phyloP scores from a whole-genome alignment of 37 sponge, comb jelly and placozoan species.

The Bolinopsis microptera region DNA sequence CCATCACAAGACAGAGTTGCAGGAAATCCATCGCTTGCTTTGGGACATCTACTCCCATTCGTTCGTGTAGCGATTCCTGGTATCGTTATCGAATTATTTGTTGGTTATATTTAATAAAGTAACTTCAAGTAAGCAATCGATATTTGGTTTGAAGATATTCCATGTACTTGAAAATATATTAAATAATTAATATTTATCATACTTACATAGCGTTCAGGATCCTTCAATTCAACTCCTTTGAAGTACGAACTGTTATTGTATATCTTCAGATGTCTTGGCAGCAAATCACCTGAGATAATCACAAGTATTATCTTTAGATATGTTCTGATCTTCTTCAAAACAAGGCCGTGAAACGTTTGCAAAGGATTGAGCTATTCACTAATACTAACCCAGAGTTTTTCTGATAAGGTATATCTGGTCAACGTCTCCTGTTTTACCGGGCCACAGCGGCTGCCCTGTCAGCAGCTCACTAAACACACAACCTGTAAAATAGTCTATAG shows the following conservation, averaged over 20 bases:
- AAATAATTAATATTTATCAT: not conserved
- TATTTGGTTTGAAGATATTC: too few species aligned
- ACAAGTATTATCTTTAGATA: too few species aligned
- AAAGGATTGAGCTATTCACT: too few species aligned
- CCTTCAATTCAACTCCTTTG: slow-evolving; percentile 79
- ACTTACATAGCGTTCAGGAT: slow-evolving; percentile 73
- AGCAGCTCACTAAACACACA: slow-evolving; percentile 96
- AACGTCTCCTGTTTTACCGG: slow-evolving; percentile 86
- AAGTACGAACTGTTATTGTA: slow-evolving; percentile 84
- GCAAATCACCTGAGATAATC: slow-evolving; percentile 81
- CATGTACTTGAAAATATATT: too few species aligned
- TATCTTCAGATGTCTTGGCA: slow-evolving; percentile 82
- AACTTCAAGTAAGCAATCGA: not conserved
- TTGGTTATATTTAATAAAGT: not conserved
- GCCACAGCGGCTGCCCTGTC: slow-evolving; percentile 89
- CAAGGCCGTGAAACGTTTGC: too few species aligned
- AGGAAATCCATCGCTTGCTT: not conserved
- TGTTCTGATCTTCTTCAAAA: too few species aligned
- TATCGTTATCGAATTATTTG: not conserved
- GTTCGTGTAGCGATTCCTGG: slow-evolving; percentile 55
- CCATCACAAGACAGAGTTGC: slow-evolving; percentile 86
- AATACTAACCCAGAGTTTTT: slow-evolving; percentile 73
- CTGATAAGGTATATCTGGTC: slow-evolving; percentile 91
- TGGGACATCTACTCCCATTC: slow-evolving; percentile 29
- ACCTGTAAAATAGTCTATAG: slow-evolving; percentile 57